A percentile compares a stretch with the other conserved stretches of the same genome.
These are phyloP conservation scores for Phycodurus eques DNA, from an alignment of 2,113 vertebrate genomes.

Conservation along the genomic window DNA sequence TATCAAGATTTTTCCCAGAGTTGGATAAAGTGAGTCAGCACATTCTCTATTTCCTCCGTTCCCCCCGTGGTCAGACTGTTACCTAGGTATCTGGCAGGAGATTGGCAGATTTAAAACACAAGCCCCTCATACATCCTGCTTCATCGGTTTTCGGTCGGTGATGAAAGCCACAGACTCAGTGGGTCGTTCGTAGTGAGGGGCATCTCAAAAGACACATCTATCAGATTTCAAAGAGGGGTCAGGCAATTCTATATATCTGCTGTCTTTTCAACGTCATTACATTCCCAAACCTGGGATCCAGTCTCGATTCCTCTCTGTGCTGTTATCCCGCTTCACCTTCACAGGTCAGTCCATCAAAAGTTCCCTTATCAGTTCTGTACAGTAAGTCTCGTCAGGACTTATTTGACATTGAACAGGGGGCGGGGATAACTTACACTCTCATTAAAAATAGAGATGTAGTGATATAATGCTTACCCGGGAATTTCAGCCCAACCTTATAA, in stretches of 20 bases:
- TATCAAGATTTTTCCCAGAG: not conserved
- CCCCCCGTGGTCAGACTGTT: constrained; percentile 48
- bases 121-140: constrained; percentile 63
- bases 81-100: constrained; percentile 54
- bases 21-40: constrained; percentile 5
- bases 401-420: constrained; percentile 55
- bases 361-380: constrained; percentile 37
- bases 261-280: constrained; percentile 64
- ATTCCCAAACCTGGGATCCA: constrained; percentile 49
- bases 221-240: constrained; percentile 68
- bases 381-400: constrained; percentile 41
- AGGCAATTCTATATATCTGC: constrained; percentile 73
- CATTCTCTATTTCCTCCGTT: constrained; percentile 26
- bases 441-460: constrained; percentile 55
- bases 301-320: constrained; percentile 29
- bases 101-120: constrained; percentile 57
- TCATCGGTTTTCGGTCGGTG: constrained; percentile 69
- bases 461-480: constrained; percentile 59
- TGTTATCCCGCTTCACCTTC: constrained; percentile 59
- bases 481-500: constrained; percentile 51
- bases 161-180: constrained; percentile 72
- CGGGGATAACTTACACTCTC: constrained; percentile 42
- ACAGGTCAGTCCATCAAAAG: constrained; percentile 62
- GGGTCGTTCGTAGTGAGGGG: constrained; percentile 64
- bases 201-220: constrained; percentile 74